phyloP scores from a whole-genome alignment of 2,797 vertebrate species.

The Muraenolepis orangiensis region DNA sequence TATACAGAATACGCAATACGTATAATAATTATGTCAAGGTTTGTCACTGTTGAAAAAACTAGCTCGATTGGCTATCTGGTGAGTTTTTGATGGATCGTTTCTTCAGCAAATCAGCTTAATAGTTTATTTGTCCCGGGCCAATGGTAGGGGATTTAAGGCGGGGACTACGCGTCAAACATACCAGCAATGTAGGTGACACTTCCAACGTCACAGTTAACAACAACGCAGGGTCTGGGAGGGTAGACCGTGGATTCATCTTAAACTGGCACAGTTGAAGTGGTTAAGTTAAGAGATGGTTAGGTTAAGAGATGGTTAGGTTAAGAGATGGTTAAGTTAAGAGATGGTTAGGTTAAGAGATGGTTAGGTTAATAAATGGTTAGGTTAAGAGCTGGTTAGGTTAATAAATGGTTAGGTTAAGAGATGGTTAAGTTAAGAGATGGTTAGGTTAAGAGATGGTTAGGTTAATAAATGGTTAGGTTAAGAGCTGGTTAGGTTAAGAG shows the following conservation, averaged over 20 bases:
- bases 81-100: conserved; percentile 24
- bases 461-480: no score
- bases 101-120: conserved; percentile 35
- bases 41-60: conserved; percentile 19
- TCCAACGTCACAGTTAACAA: conserved; percentile 56
- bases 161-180: conserved; percentile 44
- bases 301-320: no score
- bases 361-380: not conserved
- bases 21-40: not conserved
- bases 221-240: conserved; percentile 29
- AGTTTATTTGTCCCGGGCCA: conserved; percentile 15
- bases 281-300: not conserved
- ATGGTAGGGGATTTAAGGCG: conserved; percentile 42
- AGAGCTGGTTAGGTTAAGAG: no score
- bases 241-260: no score
- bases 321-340: no score
- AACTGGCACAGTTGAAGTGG: not conserved
- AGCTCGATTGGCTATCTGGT: conserved; percentile 40
- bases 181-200: conserved; percentile 51
- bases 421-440: not conserved
- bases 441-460: no score
- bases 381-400: no score
- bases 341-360: not conserved
- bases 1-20: not conserved
- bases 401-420: not conserved